These are phyloP conservation scores for Temnothorax unifasciatus DNA, from an alignment of 2,888 invertebrate genomes.

Conservation along the genomic window DNA sequence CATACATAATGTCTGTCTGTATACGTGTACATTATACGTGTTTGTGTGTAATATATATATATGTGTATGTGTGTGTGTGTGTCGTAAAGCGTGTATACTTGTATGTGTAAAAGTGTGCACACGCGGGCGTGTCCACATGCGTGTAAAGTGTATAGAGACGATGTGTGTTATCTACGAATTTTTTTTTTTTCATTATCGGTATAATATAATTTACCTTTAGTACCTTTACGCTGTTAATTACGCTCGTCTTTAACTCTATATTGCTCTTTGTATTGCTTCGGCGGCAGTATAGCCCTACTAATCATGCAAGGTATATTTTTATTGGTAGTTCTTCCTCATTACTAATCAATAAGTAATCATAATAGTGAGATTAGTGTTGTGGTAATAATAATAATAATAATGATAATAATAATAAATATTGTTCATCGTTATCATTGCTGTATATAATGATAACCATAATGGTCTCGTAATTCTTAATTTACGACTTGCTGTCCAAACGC, in stretches of 20 bases:
- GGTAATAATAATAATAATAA: conserved; percentile 42
- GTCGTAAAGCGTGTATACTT: neutral
- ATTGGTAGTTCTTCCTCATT: conserved; percentile 56
- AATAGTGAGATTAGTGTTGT: conserved; percentile 43
- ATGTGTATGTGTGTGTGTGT: neutral
- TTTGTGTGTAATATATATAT: neutral
- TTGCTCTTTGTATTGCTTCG: conserved; percentile 86
- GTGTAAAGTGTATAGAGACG: conserved; percentile 50
- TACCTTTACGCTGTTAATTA: conserved; percentile 75
- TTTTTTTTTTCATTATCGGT: conserved; percentile 65
- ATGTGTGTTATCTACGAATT: conserved; percentile 64
- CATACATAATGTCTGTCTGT: conserved; percentile 69
- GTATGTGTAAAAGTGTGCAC: conserved; percentile 9
- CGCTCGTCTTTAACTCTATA: conserved; percentile 79
- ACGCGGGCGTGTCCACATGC: conserved; percentile 8
- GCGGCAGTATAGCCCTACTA: conserved; percentile 84
- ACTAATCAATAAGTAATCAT: conserved; percentile 58
- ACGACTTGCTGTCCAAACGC: conserved; percentile 52
- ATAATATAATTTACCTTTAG: conserved; percentile 72
- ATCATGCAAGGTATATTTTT: conserved; percentile 82
- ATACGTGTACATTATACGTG: conserved; percentile 29
- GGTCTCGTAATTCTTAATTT: conserved; percentile 69
- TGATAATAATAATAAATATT: conserved; percentile 44
- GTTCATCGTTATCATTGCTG: conserved; percentile 39
- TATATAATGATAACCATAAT: conserved; percentile 62